Base-by-base conservation (phyloP, 2,797 vertebrate genomes). In the Macropodus opercularis region DNA sequence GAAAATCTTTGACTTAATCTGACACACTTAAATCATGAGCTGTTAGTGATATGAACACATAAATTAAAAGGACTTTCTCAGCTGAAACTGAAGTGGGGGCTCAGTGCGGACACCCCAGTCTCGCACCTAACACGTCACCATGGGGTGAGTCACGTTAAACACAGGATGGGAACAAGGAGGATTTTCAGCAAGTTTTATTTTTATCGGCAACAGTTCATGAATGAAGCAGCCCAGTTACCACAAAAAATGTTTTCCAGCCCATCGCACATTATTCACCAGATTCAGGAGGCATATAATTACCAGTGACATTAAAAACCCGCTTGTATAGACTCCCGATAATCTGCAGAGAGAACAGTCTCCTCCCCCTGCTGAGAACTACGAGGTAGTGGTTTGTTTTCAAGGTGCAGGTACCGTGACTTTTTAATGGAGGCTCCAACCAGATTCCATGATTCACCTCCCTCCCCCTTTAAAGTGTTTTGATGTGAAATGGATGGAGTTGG, bases 401-500 rank as follows among this genome's bases (percentile, higher is more conserved):
- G 17, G 5, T 29, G 32, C n/a, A 35, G 48, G 21, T 23, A 35
- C 29, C 13, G 39, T 40, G 43, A 34, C 22, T 48, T 55, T 41
- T 53, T 21, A 56, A 49, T 50, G 22, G 19, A 51, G 39, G 11
- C 39, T 59, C 56, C 34, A 53, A 38, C 4, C 8, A 66, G 11
- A 49, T 60, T 17, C 36, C 35, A 24, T 49, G 23, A 61, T 18
- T 49, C 58, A 38, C 44, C 47, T 49, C 34, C 18, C 8, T 14
- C 22, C 42, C 29, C 40, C 50, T 70, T 57, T 63, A 38, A 79
- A 44, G 56, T 61, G 23, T 56, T 32, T 34, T 31, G 22, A 58
- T 54, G 36, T 69, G 42, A 69, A 75, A 81, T 22, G 27, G 50
- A 72, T 77, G 19, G 41, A 53, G 50, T 31, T 69, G 58, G 39